Percentiles rank a stretch among this genome's conserved stretches.
Evolutionary conservation across 2,113 vertebrate species (phyloP).

Genomic region (Siphamia tubifer): DNA sequence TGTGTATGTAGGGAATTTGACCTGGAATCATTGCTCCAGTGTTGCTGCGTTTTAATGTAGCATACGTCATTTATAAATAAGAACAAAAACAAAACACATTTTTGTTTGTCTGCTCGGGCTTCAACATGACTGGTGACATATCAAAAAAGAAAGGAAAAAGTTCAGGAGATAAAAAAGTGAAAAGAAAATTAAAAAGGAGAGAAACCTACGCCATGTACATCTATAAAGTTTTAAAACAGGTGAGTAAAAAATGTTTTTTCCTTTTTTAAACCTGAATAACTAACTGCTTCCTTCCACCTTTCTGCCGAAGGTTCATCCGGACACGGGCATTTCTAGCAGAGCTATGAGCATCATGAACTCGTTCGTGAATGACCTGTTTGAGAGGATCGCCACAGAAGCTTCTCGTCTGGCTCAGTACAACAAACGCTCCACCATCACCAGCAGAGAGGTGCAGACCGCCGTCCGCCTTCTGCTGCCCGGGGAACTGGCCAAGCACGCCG

Average conservation of each 20-base stretch:
- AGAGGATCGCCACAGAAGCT: slow-evolving; percentile 81
- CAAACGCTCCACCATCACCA: slow-evolving; percentile 82
- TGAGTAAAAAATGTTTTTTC: slow-evolving; percentile 43
- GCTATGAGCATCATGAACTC: slow-evolving; percentile 85
- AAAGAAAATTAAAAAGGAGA: slow-evolving; percentile 73
- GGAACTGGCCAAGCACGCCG: slow-evolving; percentile 82
- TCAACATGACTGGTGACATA: slow-evolving; percentile 70
- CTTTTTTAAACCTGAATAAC: no score
- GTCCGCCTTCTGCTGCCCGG: slow-evolving; percentile 81
- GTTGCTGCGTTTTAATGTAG: no score
- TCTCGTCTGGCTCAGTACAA: slow-evolving; percentile 82
- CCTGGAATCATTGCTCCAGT: not conserved
- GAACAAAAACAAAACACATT: no score
- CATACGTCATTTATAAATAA: no score
- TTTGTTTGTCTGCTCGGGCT: not conserved
- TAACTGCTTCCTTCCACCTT: not conserved
- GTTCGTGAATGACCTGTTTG: slow-evolving; percentile 82
- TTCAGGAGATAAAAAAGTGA: slow-evolving; percentile 68
- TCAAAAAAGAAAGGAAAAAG: slow-evolving; percentile 77
- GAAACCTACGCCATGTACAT: slow-evolving; percentile 83
- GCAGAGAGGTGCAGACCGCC: slow-evolving; percentile 81
- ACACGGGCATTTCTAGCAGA: slow-evolving; percentile 80
- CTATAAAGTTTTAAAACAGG: slow-evolving; percentile 83
- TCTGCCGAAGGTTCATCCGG: slow-evolving; percentile 75
- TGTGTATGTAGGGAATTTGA: rapidly evolving